A percentile compares a stretch with the other conserved stretches of the same genome.
Evolutionary conservation across 1,140 invertebrate genomes (phyloP).

Genomic region (Drosophila obscura): DNA sequence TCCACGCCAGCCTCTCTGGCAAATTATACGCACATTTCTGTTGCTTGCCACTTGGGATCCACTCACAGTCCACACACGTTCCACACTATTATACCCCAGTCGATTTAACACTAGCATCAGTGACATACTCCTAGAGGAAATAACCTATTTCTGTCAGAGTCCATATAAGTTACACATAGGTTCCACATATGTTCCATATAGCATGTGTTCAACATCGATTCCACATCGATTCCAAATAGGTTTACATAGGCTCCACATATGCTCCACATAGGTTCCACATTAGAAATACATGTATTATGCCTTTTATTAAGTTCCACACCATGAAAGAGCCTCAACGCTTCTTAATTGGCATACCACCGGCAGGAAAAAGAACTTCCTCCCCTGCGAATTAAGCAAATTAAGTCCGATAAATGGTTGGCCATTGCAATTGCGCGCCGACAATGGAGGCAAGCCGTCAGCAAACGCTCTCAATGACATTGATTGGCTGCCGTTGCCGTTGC

Average conservation of each 20-base stretch:
- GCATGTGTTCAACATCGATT: no score
- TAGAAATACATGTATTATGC: background rate
- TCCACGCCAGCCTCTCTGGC: no score
- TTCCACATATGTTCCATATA: no score
- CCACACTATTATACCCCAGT: background rate
- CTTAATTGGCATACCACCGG: constrained; percentile 16
- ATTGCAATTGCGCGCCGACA: constrained; percentile 6
- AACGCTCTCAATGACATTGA: constrained; percentile 60
- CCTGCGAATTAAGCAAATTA: constrained; percentile 33
- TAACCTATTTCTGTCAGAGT: background rate
- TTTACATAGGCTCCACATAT: no score
- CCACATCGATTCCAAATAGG: no score
- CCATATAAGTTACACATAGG: no score
- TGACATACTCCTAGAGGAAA: no score
- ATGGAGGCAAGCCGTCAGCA: constrained; percentile 21
- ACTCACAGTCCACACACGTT: background rate
- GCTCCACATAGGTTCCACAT: no score
- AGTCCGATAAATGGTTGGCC: constrained; percentile 35
- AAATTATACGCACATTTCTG: no score
- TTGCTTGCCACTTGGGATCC: background rate
- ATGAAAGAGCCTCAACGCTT: constrained; percentile 1
- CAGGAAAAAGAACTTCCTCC: constrained; percentile 30
- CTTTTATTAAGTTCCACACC: constrained; percentile 4
- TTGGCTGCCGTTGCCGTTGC: constrained; percentile 44
- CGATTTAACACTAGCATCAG: no score